These are phyloP conservation scores for Amphipyra berbera DNA, from an alignment of 2,888 invertebrate genomes.

Conservation along the genomic window DNA sequence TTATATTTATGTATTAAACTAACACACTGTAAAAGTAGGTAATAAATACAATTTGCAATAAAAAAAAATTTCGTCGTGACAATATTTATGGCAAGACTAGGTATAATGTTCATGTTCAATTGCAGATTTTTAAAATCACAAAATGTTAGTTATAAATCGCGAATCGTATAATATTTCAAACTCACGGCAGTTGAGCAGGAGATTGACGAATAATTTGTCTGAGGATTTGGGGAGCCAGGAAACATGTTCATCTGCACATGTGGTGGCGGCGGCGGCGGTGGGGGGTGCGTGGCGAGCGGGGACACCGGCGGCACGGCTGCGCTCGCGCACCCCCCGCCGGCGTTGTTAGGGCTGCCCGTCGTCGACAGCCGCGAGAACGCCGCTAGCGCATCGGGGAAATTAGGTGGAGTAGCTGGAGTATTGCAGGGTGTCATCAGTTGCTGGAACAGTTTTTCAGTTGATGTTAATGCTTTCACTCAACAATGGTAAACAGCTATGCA, in stretches of 20 bases:
- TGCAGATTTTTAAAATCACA: too few relatives aligned
- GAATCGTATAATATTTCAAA: slow-evolving; percentile 17
- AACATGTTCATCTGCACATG: slow-evolving; percentile 79
- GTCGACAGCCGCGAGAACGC: slow-evolving; percentile 97
- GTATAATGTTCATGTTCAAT: too few relatives aligned
- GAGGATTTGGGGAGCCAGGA: slow-evolving; percentile 77
- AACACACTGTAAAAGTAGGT: too few relatives aligned
- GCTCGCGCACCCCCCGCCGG: slow-evolving; percentile 70
- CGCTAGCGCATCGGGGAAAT: slow-evolving; percentile 96
- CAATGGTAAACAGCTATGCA: background rate
- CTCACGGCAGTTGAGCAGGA: slow-evolving; percentile 88
- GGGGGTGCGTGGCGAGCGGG: slow-evolving; percentile 84
- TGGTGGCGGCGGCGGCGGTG: slow-evolving; percentile 70
- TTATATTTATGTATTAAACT: too few relatives aligned
- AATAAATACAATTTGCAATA: too few relatives aligned
- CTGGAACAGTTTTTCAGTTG: slow-evolving; percentile 66
- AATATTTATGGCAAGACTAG: too few relatives aligned
- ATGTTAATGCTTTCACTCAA: background rate
- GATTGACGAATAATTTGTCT: slow-evolving; percentile 81
- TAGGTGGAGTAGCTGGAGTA: slow-evolving; percentile 98
- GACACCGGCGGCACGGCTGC: slow-evolving; percentile 81
- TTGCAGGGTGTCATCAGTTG: slow-evolving; percentile 97
- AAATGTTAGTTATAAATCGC: too few relatives aligned
- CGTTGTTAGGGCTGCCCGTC: slow-evolving; percentile 86
- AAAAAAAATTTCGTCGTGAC: too few relatives aligned